Evolutionary conservation across 1,140 invertebrate genomes (phyloP), one percentile per base, ranked within the genome.

Genomic region (Cyclargus thomasi): DNA sequence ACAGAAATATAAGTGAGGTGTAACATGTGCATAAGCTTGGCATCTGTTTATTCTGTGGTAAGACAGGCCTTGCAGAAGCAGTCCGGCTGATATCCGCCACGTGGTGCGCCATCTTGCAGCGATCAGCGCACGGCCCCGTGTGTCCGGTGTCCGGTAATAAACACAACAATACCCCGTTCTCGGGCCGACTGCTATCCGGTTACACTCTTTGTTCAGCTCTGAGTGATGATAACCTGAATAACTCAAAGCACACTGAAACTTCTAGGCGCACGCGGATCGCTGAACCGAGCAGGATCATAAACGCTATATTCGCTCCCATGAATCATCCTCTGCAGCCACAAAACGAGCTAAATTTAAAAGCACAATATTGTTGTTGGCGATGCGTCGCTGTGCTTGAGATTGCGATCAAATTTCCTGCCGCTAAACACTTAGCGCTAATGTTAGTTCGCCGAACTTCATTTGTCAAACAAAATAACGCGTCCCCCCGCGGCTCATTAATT

Each of bases 391-490:
- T 20, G 5, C 8, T 1, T 17, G 18, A 59, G 55, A 59, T 59
- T 20, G 18, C 10, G 18, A 59, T 59, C 55, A 20, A 21, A 59
- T 59, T 59, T 59, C 55, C 55, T 59, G 18, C 55, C 18, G 55
- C 55, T 59, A 59, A 59, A 59, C 55, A 21, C 55, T 59, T 59
- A 59, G 55, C 55, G 55, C 10, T 59, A 59, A 59, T 21, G 55
- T 20, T 11, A 20, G 55, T 59, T 59, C 55, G 20, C 20, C 20
- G 55, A 59, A 59, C 18, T 59, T 59, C 55, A 59, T 59, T 59
- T 59, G 55, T 59, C 55, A 59, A 59, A 59, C 7, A 59, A 59
- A 21, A 59, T 59, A 20, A 59, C 18, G 55, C 17, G 18, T 11
- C 55, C 20, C 55, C 55, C 55, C 55, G 11, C 17, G 14, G 14